Conservation (phyloP, 2,113 vertebrate genomes). For the Strix uralensis region DNA sequence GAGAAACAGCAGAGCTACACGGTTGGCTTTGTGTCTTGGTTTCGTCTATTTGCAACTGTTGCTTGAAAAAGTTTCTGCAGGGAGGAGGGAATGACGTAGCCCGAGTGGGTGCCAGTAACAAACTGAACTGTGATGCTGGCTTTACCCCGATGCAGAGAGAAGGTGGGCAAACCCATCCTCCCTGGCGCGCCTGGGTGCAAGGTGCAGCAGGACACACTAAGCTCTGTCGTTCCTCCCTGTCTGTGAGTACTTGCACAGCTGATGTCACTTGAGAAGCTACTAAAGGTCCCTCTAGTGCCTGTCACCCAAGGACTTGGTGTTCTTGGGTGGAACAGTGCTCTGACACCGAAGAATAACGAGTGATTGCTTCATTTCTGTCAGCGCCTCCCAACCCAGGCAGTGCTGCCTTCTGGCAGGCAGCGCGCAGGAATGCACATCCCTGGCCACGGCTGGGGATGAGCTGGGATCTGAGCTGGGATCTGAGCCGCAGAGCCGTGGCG, state of each 20-base stretch:
- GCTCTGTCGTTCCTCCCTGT: background rate
- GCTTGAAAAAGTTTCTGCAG: background rate
- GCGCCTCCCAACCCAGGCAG: background rate
- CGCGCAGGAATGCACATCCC: background rate
- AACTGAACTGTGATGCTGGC: background rate
- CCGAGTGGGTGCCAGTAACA: background rate
- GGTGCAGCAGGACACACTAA: fast-evolving
- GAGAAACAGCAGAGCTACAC: background rate
- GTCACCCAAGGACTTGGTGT: background rate
- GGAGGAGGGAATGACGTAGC: background rate
- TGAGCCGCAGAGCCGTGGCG: background rate
- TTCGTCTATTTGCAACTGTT: background rate
- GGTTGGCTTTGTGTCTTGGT: background rate
- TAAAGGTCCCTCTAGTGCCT: background rate
- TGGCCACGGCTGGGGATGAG: background rate
- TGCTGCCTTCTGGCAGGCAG: background rate
- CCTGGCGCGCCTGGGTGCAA: fast-evolving
- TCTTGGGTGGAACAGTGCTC: background rate
- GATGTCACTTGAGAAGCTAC: background rate
- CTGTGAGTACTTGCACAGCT: background rate
- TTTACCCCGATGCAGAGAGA: background rate
- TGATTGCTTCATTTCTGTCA: constrained; percentile 8
- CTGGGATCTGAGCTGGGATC: background rate
- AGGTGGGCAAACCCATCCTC: background rate
- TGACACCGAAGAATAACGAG: background rate